Evolutionary conservation across 2,113 vertebrate genomes (phyloP).

Genomic region (Syngnathoides biaculeatus): DNA sequence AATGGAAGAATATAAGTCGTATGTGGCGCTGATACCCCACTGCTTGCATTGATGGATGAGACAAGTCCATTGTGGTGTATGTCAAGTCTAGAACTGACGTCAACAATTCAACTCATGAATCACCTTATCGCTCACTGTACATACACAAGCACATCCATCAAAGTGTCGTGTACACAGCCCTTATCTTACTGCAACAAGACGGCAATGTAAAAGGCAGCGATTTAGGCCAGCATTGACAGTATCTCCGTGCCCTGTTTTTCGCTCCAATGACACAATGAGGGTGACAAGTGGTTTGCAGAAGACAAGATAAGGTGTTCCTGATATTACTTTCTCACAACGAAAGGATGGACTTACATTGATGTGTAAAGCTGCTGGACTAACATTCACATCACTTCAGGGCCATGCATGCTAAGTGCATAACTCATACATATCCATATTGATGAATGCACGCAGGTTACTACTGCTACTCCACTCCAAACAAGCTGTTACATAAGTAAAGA

Average conservation of each 20-base stretch:
- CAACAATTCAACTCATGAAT: conserved; percentile 41
- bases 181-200: conserved; percentile 37
- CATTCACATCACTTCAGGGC: not conserved
- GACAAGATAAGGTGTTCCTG: conserved; percentile 15
- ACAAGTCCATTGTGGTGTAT: conserved; percentile 47
- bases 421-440: not conserved
- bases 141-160: conserved; percentile 19
- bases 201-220: conserved; percentile 39
- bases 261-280: conserved; percentile 13
- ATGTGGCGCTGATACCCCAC: conserved; percentile 7
- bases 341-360: conserved; percentile 9
- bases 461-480: conserved; percentile 14
- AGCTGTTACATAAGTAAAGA: conserved; percentile 32
- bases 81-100: conserved; percentile 40
- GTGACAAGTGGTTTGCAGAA: conserved; percentile 8
- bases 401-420: not conserved
- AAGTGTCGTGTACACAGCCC: conserved; percentile 7
- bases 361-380: not conserved
- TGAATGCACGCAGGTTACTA: not conserved
- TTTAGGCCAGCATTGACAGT: conserved; percentile 19
- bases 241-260: conserved; percentile 14
- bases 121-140: conserved; percentile 53
- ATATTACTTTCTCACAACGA: conserved; percentile 6
- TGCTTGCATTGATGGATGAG: conserved; percentile 47
- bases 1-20: conserved; percentile 43